These are phyloP conservation scores for Homarus gammarus DNA, from an alignment of 2,888 invertebrate species.

Conservation along the genomic window DNA sequence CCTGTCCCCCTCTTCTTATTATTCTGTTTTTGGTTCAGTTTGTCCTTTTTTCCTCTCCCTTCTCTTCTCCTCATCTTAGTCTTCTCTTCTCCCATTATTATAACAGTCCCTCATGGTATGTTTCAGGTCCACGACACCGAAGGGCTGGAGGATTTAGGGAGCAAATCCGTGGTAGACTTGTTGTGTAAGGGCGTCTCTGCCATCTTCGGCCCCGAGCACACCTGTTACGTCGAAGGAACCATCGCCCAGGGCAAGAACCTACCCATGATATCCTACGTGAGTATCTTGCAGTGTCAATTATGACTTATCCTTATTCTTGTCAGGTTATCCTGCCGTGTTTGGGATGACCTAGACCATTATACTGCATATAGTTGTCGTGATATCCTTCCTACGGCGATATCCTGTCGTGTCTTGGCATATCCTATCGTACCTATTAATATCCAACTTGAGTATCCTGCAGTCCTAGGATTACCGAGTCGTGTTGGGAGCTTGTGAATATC, in stretches of 20 bases:
- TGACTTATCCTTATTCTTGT: too few species aligned
- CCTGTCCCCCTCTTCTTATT: neutral
- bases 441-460: too few species aligned
- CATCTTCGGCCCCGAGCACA: conserved; percentile 97
- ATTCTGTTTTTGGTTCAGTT: neutral
- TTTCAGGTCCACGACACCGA: conserved; percentile 80
- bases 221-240: conserved; percentile 95
- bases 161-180: conserved; percentile 92
- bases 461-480: too few species aligned
- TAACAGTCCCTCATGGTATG: neutral
- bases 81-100: neutral
- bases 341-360: too few species aligned
- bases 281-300: too few species aligned
- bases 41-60: neutral
- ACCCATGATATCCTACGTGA: conserved; percentile 98
- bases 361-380: too few species aligned
- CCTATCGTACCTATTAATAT: too few species aligned
- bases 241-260: conserved; percentile 95
- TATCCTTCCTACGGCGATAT: too few species aligned
- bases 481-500: too few species aligned
- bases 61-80: neutral
- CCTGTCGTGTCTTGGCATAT: too few species aligned
- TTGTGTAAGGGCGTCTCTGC: conserved; percentile 93
- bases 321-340: too few species aligned
- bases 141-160: conserved; percentile 91